Percentiles rank a stretch among this genome's conserved stretches.
Evolutionary conservation across 1,140 invertebrate genomes (phyloP).

Genomic region (Dendroctonus ponderosae): DNA sequence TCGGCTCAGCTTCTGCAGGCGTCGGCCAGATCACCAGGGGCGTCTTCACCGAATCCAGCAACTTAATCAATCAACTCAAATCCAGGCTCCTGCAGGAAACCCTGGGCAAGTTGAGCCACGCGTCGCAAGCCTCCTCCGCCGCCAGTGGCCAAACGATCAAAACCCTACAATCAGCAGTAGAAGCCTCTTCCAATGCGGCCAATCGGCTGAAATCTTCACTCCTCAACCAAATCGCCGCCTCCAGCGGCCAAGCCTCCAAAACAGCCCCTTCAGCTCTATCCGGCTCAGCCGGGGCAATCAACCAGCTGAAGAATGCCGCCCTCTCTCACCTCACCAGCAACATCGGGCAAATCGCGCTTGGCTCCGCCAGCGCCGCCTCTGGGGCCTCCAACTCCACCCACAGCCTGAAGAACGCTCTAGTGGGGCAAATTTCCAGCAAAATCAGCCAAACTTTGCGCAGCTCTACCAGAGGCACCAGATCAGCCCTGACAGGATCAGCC

Average conservation of each 20-base stretch:
- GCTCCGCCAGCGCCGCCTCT: conserved; percentile 1
- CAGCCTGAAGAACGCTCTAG: no score
- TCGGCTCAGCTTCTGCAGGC: conserved; percentile 24
- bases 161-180: conserved; percentile 1
- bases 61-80: conserved; percentile 15
- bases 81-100: conserved; percentile 1
- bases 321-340: neutral
- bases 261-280: no score
- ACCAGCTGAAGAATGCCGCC: neutral
- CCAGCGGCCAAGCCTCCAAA: no score
- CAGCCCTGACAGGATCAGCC: conserved; percentile 2
- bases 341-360: conserved; percentile 1
- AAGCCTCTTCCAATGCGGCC: conserved; percentile 4
- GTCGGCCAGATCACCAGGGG: conserved; percentile 18
- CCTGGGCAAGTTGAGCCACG: conserved; percentile 8
- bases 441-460: no score
- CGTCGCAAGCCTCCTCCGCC: conserved; percentile 8
- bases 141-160: conserved; percentile 5
- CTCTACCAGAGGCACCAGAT: neutral
- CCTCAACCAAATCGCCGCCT: neutral
- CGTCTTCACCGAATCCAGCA: conserved; percentile 9
- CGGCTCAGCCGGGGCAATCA: neutral
- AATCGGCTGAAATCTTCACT: conserved; percentile 12
- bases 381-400: neutral
- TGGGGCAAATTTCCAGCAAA: no score